A percentile compares a stretch with the other conserved stretches of the same genome.
Conservation (phyloP, 1,140 invertebrate genomes). For the Drosophila rhopaloa region DNA sequence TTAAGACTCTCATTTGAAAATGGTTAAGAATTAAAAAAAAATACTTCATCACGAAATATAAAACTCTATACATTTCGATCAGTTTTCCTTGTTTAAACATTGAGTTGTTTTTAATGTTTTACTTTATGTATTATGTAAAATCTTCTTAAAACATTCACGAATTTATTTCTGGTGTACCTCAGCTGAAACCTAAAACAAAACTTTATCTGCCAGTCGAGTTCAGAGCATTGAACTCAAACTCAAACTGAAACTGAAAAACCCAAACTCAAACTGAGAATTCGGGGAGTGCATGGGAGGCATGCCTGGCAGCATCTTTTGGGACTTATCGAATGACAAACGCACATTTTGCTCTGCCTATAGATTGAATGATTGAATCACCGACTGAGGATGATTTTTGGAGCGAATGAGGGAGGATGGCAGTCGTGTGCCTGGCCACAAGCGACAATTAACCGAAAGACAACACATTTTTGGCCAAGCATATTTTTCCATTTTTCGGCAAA, state of each 20-base stretch:
- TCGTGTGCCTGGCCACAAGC: conserved; percentile 62
- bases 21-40: too few relatives aligned
- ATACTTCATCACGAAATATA: too few relatives aligned
- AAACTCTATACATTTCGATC: too few relatives aligned
- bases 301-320: conserved; percentile 48
- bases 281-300: conserved; percentile 23
- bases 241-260: conserved; percentile 15
- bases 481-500: conserved; percentile 27
- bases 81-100: too few relatives aligned
- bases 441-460: conserved; percentile 57
- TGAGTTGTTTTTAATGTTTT: background rate
- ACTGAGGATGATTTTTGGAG: conserved; percentile 2
- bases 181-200: conserved; percentile 31
- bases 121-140: too few relatives aligned
- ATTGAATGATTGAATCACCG: conserved; percentile 73
- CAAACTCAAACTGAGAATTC: conserved; percentile 9
- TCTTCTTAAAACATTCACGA: background rate
- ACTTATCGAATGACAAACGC: conserved; percentile 60
- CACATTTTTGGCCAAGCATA: conserved; percentile 28
- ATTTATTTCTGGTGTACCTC: conserved; percentile 15
- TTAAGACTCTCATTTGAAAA: too few relatives aligned
- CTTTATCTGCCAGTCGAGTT: conserved; percentile 29
- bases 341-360: conserved; percentile 47
- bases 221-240: conserved; percentile 47
- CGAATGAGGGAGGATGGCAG: background rate